Base-by-base conservation (phyloP, 2,113 vertebrate species). In the Vicugna pacos region DNA sequence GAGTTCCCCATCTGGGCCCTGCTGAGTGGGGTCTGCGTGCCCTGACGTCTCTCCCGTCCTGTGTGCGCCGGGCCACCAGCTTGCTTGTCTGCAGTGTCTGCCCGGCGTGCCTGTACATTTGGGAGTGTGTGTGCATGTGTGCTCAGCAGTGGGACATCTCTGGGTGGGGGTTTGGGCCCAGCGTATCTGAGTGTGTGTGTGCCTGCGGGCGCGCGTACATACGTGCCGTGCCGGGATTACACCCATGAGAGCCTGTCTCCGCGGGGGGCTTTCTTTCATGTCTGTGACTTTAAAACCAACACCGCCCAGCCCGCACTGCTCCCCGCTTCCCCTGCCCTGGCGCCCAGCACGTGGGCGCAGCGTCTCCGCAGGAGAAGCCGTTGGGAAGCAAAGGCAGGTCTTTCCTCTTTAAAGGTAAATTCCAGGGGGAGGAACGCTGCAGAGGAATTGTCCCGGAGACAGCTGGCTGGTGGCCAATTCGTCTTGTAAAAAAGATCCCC, bases 391-490 rank as follows among this genome's bases (percentile, higher is more conserved):
- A 69, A 94, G 97, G 72, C 76, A 26, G 79, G 83, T 8, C 56
- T 77, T 69, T 35, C 90, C 58, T 67, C 46, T 96, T 65, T 20
- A 58, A 97, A 98, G 98, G 97, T 97, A 96, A 98, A 98, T 97
- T 98, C 98, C 98, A 93, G 93, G 3, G 89, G 97, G 97, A 98
- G 91, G 97, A 96, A 60, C 88, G 30, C 97, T 62, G 9, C 67
- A 5, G 97, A 98, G 97, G 97, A 98, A 97, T 97, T 96, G 97
- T 97, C 98, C 96, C 0, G 26, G 96, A 98, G 98, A 97, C 85
- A 82, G 95, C 16, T 98, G 98, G 98, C 98, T 62, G 89, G 9
- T 98, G 98, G 97, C 98, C 98, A 98, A 97, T 60, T 97, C 35
- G 10, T 90, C 97, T 98, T 98, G 98, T 98, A 97, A 95, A 97